Conservation (phyloP, 2,113 vertebrate species). For the Hyperopisus bebe region DNA sequence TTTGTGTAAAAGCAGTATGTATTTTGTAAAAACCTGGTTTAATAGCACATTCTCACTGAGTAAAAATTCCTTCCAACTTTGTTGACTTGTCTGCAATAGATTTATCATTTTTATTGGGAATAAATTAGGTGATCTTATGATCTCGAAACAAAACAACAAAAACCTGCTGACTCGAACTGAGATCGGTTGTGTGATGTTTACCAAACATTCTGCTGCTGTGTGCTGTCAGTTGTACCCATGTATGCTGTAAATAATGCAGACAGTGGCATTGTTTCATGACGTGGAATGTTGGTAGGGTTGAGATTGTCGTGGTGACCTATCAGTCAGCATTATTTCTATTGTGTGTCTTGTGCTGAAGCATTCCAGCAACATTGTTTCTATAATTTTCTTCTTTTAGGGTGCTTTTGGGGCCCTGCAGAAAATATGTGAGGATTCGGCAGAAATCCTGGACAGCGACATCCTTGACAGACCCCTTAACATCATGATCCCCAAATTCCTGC, state of each 20-base stretch:
- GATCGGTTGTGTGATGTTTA: neutral
- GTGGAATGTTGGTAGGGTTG: neutral
- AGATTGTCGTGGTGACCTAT: neutral
- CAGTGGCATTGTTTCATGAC: neutral
- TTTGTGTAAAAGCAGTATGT: neutral
- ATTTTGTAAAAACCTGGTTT: neutral
- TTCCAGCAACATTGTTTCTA: neutral
- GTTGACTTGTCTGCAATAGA: neutral
- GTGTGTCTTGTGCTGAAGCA: neutral
- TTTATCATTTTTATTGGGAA: neutral
- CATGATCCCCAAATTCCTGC: constrained; percentile 97
- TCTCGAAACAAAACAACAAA: neutral
- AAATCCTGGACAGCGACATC: constrained; percentile 94
- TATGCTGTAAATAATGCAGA: neutral
- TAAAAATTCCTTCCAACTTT: neutral
- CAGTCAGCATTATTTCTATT: neutral
- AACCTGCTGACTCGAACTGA: neutral
- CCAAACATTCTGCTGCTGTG: neutral
- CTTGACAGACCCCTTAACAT: constrained; percentile 92
- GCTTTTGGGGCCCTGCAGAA: constrained; percentile 96
- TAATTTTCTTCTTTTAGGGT: constrained; percentile 58
- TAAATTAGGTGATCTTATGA: neutral
- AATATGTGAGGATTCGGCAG: constrained; percentile 96
- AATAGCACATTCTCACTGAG: neutral
- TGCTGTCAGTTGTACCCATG: neutral